phyloP scores from a whole-genome alignment of 2,888 invertebrate species.

The Eubasilissa splendida region DNA sequence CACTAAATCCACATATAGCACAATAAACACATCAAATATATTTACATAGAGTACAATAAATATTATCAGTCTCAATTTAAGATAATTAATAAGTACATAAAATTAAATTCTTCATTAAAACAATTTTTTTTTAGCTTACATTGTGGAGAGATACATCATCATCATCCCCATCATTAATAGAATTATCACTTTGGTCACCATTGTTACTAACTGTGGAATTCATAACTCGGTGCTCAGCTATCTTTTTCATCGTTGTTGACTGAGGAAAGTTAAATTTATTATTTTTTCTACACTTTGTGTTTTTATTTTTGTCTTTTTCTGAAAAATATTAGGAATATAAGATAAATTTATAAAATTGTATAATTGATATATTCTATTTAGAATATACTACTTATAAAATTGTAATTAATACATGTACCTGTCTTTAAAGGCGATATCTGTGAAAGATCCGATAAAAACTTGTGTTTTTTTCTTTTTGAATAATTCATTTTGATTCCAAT shows the following conservation, averaged over 20 bases:
- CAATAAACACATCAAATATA: too few species aligned
- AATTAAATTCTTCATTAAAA: not conserved
- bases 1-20: too few species aligned
- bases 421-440: too few species aligned
- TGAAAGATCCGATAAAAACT: too few species aligned
- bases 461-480: not conserved
- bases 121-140: conserved; percentile 14
- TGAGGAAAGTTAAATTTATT: not conserved
- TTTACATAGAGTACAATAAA: too few species aligned
- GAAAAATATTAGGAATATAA: not conserved
- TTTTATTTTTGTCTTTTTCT: conserved; percentile 7
- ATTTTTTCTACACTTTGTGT: not conserved
- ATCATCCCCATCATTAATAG: conserved; percentile 6
- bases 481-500: not conserved
- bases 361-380: too few species aligned
- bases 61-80: too few species aligned
- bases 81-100: too few species aligned
- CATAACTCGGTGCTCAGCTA: not conserved
- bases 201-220: not conserved
- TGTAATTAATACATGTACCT: too few species aligned
- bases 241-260: too few species aligned
- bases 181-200: not conserved
- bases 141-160: conserved; percentile 9
- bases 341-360: not conserved
- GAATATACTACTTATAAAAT: too few species aligned